A percentile compares a stretch with the other conserved stretches of the same genome.
phyloP scores from a whole-genome alignment of 1,140 invertebrate species.

The Lasaia peninsularis region DNA sequence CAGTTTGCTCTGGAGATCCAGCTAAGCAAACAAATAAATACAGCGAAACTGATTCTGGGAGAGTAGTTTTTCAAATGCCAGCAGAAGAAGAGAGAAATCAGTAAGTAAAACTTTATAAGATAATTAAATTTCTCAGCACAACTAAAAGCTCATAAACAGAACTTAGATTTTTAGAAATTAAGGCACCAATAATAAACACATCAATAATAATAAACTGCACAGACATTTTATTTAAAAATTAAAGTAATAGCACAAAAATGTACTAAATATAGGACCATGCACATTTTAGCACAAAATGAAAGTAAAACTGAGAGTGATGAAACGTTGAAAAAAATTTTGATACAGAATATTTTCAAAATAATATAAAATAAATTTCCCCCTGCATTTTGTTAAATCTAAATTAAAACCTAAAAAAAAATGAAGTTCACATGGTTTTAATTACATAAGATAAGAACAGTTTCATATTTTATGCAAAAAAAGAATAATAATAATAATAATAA shows the following conservation, averaged over 20 bases:
- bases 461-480: too few relatives aligned
- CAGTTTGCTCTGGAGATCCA: slow-evolving; percentile 64
- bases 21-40: slow-evolving; percentile 30
- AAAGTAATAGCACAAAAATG: neutral
- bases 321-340: too few relatives aligned
- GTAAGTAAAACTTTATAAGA: slow-evolving; percentile 30
- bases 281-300: too few relatives aligned
- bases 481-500: too few relatives aligned
- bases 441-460: too few relatives aligned
- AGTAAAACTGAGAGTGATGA: too few relatives aligned
- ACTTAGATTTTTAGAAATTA: neutral
- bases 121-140: neutral
- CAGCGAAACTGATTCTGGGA: slow-evolving; percentile 33
- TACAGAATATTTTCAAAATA: too few relatives aligned
- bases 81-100: slow-evolving; percentile 49
- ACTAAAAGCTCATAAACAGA: neutral
- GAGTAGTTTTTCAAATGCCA: slow-evolving; percentile 55
- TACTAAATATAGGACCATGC: too few relatives aligned
- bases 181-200: neutral
- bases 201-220: neutral
- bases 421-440: too few relatives aligned
- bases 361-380: too few relatives aligned
- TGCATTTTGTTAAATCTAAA: too few relatives aligned
- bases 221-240: neutral
- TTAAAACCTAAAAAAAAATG: too few relatives aligned